These are phyloP conservation scores for Philereme vetulata DNA, from an alignment of 2,888 invertebrate genomes.

Conservation along the genomic window DNA sequence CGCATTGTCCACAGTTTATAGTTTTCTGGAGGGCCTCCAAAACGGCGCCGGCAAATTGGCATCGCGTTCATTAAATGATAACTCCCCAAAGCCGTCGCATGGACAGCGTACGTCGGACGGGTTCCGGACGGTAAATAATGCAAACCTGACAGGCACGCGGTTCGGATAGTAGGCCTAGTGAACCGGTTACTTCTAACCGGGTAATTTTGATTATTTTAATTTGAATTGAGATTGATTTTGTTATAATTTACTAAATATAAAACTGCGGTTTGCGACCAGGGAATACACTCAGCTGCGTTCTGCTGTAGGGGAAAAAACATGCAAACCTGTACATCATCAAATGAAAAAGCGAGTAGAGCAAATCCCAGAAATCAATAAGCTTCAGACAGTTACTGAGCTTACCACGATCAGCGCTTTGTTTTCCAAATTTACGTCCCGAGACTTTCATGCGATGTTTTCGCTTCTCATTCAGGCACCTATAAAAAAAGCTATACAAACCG, in stretches of 20 bases:
- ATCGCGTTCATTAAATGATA: conserved; percentile 50
- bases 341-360: too few relatives aligned
- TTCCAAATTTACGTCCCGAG: not conserved
- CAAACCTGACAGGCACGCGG: conserved; percentile 38
- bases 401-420: not conserved
- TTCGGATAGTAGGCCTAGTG: conserved; percentile 28
- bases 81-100: conserved; percentile 39
- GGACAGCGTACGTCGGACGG: conserved; percentile 26
- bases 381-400: too few relatives aligned
- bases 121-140: conserved; percentile 42
- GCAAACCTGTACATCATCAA: too few relatives aligned
- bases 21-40: conserved; percentile 30
- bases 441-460: not conserved
- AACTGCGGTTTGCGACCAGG: too few relatives aligned
- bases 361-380: too few relatives aligned
- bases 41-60: conserved; percentile 49
- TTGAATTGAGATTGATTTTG: not conserved
- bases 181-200: conserved; percentile 23
- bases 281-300: too few relatives aligned
- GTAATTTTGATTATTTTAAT: conserved; percentile 8
- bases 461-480: conserved; percentile 2
- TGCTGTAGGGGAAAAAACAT: too few relatives aligned
- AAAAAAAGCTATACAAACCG: conserved; percentile 14
- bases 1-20: conserved; percentile 9
- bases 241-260: too few relatives aligned